Conservation (phyloP, 2,888 invertebrate species). For the Campoletis raptor region DNA sequence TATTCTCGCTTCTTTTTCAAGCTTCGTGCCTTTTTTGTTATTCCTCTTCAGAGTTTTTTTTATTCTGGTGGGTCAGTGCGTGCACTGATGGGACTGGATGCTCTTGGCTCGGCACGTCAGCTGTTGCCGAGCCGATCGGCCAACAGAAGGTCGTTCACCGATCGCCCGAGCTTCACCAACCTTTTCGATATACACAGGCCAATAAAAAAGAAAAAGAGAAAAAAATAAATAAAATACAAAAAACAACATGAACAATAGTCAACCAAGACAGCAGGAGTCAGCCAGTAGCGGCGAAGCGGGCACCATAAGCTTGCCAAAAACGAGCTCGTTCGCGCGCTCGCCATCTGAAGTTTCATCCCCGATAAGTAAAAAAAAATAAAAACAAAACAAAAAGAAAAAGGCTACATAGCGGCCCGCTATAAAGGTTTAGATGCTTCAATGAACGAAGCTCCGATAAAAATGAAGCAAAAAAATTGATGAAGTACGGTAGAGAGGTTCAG, state of each 20-base stretch:
- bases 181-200: slow-evolving; percentile 35
- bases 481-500: background rate
- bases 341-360: slow-evolving; percentile 61
- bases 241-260: slow-evolving; percentile 44
- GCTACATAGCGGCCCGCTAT: too few species aligned
- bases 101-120: slow-evolving; percentile 57
- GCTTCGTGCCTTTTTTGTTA: slow-evolving; percentile 24
- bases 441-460: background rate
- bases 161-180: slow-evolving; percentile 56
- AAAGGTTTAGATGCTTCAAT: slow-evolving; percentile 1
- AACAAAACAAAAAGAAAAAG: background rate
- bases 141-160: slow-evolving; percentile 68
- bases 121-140: slow-evolving; percentile 60
- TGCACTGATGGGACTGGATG: slow-evolving; percentile 25
- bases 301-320: slow-evolving; percentile 48
- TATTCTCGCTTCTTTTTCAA: slow-evolving; percentile 52
- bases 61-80: slow-evolving; percentile 44
- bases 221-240: slow-evolving; percentile 14
- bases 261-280: slow-evolving; percentile 51
- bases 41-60: slow-evolving; percentile 19
- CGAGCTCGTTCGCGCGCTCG: slow-evolving; percentile 49
- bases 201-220: slow-evolving; percentile 34
- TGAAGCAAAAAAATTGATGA: background rate
- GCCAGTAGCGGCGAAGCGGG: slow-evolving; percentile 34
- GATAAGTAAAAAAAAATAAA: background rate